Evolutionary conservation across 2,113 vertebrate species (phyloP).

Genomic region (Lepisosteus oculatus): DNA sequence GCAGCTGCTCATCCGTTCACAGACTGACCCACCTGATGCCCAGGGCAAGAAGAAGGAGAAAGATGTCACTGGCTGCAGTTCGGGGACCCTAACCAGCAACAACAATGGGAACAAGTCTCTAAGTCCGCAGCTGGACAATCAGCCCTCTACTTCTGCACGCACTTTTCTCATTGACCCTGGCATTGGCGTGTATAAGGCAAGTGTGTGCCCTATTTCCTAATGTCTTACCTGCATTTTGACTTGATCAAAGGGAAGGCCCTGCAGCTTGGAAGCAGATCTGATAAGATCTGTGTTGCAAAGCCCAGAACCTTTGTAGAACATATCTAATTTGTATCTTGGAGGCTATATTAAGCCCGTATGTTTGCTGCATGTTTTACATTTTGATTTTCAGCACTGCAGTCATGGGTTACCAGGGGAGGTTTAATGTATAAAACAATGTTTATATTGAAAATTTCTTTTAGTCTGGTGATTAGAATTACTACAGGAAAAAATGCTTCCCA

Average conservation of each 20-base stretch:
- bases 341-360: too few species aligned
- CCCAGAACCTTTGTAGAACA: too few species aligned
- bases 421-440: too few species aligned
- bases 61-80: constrained; percentile 47
- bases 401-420: too few species aligned
- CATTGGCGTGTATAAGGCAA: constrained; percentile 89
- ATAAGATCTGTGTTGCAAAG: neutral
- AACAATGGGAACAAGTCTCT: constrained; percentile 73
- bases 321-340: too few species aligned
- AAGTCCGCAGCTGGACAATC: constrained; percentile 59
- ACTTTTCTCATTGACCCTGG: constrained; percentile 81
- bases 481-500: too few species aligned
- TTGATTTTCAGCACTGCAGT: too few species aligned
- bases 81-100: constrained; percentile 60
- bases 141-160: constrained; percentile 81
- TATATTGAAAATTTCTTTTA: too few species aligned
- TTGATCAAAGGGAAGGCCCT: neutral
- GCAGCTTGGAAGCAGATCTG: neutral
- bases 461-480: too few species aligned
- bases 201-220: constrained; percentile 24
- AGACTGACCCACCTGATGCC: constrained; percentile 75
- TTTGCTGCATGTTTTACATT: too few species aligned
- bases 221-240: neutral
- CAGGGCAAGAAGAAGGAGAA: constrained; percentile 71
- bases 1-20: constrained; percentile 91